phyloP scores from a whole-genome alignment of 2,888 invertebrate genomes.

The Lacanobia wlatinum region DNA sequence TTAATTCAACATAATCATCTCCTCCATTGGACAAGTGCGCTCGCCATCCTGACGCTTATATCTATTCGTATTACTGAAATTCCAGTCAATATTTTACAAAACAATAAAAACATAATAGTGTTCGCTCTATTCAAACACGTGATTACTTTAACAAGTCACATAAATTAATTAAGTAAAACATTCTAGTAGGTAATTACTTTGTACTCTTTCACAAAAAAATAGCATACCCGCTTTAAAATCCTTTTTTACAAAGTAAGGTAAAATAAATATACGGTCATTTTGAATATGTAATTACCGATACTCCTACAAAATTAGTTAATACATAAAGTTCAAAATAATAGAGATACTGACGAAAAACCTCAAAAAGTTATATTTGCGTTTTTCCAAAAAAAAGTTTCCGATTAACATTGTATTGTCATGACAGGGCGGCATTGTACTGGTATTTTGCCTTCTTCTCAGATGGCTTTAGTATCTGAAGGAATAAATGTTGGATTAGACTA shows the following conservation, averaged over 20 bases:
- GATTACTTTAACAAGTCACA: slow-evolving; percentile 46
- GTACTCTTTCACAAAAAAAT: slow-evolving; percentile 52
- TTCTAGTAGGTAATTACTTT: slow-evolving; percentile 57
- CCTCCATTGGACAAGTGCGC: slow-evolving; percentile 19
- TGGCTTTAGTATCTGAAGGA: slow-evolving; percentile 66
- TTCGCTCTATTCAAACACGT: slow-evolving; percentile 46
- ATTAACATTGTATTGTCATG: slow-evolving; percentile 57
- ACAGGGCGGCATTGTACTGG: slow-evolving; percentile 94
- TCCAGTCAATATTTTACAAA: slow-evolving; percentile 50
- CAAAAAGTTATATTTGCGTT: slow-evolving; percentile 58
- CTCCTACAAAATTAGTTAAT: slow-evolving; percentile 62
- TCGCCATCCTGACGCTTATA: slow-evolving; percentile 52
- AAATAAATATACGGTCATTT: slow-evolving; percentile 58
- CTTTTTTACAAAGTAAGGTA: slow-evolving; percentile 52
- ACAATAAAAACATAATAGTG: slow-evolving; percentile 49
- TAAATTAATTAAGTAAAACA: slow-evolving; percentile 53
- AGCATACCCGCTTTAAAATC: slow-evolving; percentile 57
- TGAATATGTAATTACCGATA: slow-evolving; percentile 60
- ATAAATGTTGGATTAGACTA: slow-evolving; percentile 51
- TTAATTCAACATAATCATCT: slow-evolving; percentile 44
- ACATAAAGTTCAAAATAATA: slow-evolving; percentile 60
- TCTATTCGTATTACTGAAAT: slow-evolving; percentile 49
- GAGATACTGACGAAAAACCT: slow-evolving; percentile 57
- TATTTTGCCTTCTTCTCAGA: slow-evolving; percentile 99
- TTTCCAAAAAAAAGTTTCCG: slow-evolving; percentile 58